Conservation (phyloP, 2,797 vertebrate genomes). For the Rhynchonycteris naso region DNA sequence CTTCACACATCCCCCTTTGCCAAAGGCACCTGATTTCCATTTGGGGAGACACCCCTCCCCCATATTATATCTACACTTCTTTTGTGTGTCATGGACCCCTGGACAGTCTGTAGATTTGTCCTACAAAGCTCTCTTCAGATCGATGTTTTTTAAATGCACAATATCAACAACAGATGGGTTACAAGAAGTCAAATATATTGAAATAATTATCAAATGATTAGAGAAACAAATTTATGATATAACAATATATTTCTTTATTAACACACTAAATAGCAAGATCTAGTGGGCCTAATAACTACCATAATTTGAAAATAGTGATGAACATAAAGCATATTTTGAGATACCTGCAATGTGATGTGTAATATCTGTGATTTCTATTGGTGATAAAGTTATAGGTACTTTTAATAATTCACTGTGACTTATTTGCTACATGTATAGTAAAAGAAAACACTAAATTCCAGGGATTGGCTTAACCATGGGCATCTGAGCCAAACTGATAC, state of each 20-base stretch:
- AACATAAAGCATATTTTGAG: conserved; percentile 24
- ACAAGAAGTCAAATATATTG: background rate
- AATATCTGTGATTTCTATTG: background rate
- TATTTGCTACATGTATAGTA: background rate
- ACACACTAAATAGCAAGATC: conserved; percentile 10
- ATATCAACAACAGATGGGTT: background rate
- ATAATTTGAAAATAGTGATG: conserved; percentile 11
- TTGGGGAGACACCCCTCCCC: background rate
- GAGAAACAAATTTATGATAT: background rate
- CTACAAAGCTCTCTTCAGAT: background rate
- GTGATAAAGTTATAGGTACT: background rate
- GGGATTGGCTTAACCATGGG: background rate
- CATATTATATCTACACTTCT: background rate
- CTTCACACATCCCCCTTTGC: background rate
- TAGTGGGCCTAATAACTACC: background rate
- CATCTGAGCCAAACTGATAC: background rate
- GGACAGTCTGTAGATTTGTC: background rate
- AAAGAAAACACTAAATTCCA: conserved; percentile 13
- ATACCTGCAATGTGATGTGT: background rate
- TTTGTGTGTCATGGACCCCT: background rate
- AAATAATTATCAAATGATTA: background rate
- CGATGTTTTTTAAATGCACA: background rate
- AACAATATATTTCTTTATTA: conserved; percentile 16
- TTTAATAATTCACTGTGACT: background rate
- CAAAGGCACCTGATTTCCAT: background rate